Percentiles rank a stretch among this genome's conserved stretches.
Evolutionary conservation across 92 coral and sea anemone genomes (phyloP).

Genomic region (Epizoanthus scotinus): DNA sequence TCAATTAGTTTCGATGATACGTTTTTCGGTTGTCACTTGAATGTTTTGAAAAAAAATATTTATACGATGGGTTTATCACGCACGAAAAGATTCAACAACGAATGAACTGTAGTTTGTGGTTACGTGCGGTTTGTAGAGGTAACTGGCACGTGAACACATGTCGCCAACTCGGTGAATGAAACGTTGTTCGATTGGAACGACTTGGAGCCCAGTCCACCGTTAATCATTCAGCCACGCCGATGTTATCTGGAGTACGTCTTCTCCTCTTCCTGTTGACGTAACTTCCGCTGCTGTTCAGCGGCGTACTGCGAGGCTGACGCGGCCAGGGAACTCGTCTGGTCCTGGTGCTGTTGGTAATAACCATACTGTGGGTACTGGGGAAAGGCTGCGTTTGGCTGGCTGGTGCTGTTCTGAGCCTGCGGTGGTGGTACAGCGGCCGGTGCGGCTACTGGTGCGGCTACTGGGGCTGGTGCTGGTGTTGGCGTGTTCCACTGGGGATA

Average conservation of each 20-base stretch:
- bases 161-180: too few species aligned
- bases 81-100: background rate
- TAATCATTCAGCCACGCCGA: constrained; percentile 16
- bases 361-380: constrained; percentile 91
- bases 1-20: too few species aligned
- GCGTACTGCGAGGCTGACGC: constrained; percentile 60
- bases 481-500: constrained; percentile 39
- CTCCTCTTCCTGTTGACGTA: constrained; percentile 57
- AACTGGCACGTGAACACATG: background rate
- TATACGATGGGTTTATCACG: background rate
- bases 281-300: constrained; percentile 51
- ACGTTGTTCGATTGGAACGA: background rate
- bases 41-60: background rate
- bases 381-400: constrained; percentile 22
- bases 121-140: background rate
- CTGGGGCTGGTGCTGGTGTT: background rate
- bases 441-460: background rate
- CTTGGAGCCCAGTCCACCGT: constrained; percentile 1
- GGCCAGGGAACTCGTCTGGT: constrained; percentile 62
- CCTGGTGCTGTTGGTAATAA: constrained; percentile 92
- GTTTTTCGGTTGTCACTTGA: too few species aligned
- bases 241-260: constrained; percentile 56
- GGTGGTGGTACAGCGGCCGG: constrained; percentile 24
- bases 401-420: constrained; percentile 7
- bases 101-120: background rate